Evolutionary conservation across 1,140 invertebrate species (phyloP), one percentile per base, ranked within the genome.

Genomic region (Drosophila bifasciata): DNA sequence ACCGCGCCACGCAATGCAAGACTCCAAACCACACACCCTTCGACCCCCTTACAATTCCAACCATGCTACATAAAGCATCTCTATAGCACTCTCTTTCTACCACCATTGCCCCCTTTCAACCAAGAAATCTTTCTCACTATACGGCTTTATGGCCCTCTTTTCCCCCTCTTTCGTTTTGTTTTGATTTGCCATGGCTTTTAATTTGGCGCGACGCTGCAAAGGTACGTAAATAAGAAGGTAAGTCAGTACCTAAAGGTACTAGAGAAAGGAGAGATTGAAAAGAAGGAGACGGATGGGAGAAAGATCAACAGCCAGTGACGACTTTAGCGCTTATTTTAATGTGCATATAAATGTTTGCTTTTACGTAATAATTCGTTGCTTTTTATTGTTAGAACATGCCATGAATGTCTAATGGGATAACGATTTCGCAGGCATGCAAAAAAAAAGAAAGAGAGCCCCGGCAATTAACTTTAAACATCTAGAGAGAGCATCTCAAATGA

Each of bases 381-480:
- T 76, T 85, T 85, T 79, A 85, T 84, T 79, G 72, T 51, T 58
- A 57, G 62, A 79, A 69, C 66, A 76, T 76, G 80, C 52, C 48
- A 66, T 46, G 68, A 86, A 85, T 86, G 19, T 43, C 57, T 66
- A 85, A 81, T 86, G 21, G 53, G 51, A 62, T 16, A 36, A 44
- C 28, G 15, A 63, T 51, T 43, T 74, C 39, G 41, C 28, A 52
- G 64, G 61, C 49, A 70, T 62, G 64, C 71, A 66, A 53, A 36
- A 58, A 53, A 40, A 58, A 52, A 58, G 56, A 73, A 11, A 36
- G 32, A 68, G 40, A n/a, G n/a, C n/a, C 48, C 40, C 40, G 81
- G 63, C 68, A 80, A 81, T 86, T 81, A 85, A 80, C 67, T 36
- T 75, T 74, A 72, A 63, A 86, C 67, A 55, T 80, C 40, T 73